These are phyloP conservation scores for Pseudolycoriella hygida DNA, from an alignment of 2,888 invertebrate species.

Conservation along the genomic window DNA sequence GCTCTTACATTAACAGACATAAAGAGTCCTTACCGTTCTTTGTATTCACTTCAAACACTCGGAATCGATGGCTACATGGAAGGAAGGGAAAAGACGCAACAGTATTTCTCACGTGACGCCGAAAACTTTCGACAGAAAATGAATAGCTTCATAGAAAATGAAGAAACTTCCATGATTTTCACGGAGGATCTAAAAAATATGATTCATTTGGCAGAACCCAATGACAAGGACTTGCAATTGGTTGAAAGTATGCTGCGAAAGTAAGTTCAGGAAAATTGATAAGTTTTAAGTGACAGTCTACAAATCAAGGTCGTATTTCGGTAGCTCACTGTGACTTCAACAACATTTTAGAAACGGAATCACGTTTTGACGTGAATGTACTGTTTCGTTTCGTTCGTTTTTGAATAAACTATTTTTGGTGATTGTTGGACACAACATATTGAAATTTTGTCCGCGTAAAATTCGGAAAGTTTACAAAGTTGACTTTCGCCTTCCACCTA, in stretches of 20 bases:
- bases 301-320: not conserved
- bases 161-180: constrained; percentile 48
- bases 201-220: constrained; percentile 47
- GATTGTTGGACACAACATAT: no score
- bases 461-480: no score
- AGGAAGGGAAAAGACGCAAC: constrained; percentile 33
- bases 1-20: not conserved
- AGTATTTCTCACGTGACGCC: constrained; percentile 40
- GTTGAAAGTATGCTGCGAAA: constrained; percentile 50
- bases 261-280: no score
- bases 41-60: no score
- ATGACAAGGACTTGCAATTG: constrained; percentile 40
- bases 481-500: no score
- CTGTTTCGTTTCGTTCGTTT: no score
- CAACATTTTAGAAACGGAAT: no score
- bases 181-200: constrained; percentile 75
- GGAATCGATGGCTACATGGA: constrained; percentile 43
- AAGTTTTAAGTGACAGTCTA: no score
- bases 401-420: no score
- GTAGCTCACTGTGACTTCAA: no score
- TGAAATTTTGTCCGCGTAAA: no score
- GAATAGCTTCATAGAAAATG: constrained; percentile 38
- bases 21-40: constrained; percentile 17
- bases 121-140: constrained; percentile 56
- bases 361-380: no score